Evolutionary conservation across 2,113 vertebrate species (phyloP), one percentile per base, ranked within the genome.

Genomic region (Limanda limanda): DNA sequence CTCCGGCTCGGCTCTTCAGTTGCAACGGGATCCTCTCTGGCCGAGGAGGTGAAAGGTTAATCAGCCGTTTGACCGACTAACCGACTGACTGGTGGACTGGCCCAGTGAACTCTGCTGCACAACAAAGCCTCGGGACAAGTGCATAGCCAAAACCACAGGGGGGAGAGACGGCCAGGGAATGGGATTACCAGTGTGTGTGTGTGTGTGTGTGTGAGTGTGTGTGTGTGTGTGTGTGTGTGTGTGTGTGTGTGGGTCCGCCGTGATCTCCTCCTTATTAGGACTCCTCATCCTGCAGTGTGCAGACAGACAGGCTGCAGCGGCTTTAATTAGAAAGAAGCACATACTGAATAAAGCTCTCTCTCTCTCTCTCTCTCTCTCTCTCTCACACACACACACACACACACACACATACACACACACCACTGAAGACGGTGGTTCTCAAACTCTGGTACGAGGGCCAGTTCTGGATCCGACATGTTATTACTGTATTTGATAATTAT

Each of bases 221-320:
- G 70, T 68, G 69, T 60, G 68, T 67, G 67, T 74, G 9, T 10
- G 31, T 31, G 31, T 31, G 31, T 31, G 31, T 72, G 37, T 71
- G 70, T 67, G 69, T 60, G 68, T 67, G 67, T 74, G 61, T 27
- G 10, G 71, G 61, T 82, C 56, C 56, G 57, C 77, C 35, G 62
- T 37, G 66, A 74, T 84, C 83, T 73, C 71, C 65, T 83, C 84
- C 89, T 88, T 90, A 87, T 90, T 85, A 83, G 84, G 89, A 79
- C 37, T 81, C 76, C n/a, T 84, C 37, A 74, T 81, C 68, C 61
- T 79, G 75, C 70, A 82, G 62, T 2, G 23, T 37, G 37, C 71
- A 79, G 76, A 47, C 45, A 47, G 45, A 48, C 45, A 15, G 23
- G 58, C 79, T 48, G 66, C 71, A 31, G 68, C 86, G 31, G 76